These are phyloP conservation scores for Hypomecis atomaria DNA, from an alignment of 2,888 invertebrate species.

Conservation along the genomic window DNA sequence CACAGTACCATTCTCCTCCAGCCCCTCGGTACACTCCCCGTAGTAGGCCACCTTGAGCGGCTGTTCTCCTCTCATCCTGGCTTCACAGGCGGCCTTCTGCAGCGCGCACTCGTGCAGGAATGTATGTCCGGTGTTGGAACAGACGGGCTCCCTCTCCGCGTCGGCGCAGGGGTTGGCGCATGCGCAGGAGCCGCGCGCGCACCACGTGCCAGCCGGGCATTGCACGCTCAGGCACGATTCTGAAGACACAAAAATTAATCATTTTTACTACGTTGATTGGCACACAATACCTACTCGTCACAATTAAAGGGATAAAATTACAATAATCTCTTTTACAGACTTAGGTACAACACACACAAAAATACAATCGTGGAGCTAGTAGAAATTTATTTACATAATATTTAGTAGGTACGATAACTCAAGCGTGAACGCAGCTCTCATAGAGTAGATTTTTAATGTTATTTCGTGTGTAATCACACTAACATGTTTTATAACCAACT, in stretches of 20 bases:
- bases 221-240: slow-evolving; percentile 91
- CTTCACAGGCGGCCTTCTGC: slow-evolving; percentile 89
- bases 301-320: no score
- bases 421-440: no score
- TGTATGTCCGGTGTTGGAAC: slow-evolving; percentile 90
- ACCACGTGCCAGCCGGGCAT: slow-evolving; percentile 92
- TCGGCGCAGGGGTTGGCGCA: slow-evolving; percentile 91
- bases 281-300: no score
- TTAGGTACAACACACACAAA: no score
- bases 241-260: slow-evolving; percentile 52
- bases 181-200: slow-evolving; percentile 92
- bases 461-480: no score
- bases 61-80: slow-evolving; percentile 86
- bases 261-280: no score
- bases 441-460: no score
- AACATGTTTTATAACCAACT: no score
- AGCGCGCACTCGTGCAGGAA: slow-evolving; percentile 93
- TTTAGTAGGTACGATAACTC: no score
- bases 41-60: slow-evolving; percentile 86
- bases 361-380: no score
- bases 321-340: no score
- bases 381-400: no score
- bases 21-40: slow-evolving; percentile 90
- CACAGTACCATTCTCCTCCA: slow-evolving; percentile 82
- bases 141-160: slow-evolving; percentile 88